phyloP scores from a whole-genome alignment of 2,888 invertebrate species.

The Branchellion lobata region DNA sequence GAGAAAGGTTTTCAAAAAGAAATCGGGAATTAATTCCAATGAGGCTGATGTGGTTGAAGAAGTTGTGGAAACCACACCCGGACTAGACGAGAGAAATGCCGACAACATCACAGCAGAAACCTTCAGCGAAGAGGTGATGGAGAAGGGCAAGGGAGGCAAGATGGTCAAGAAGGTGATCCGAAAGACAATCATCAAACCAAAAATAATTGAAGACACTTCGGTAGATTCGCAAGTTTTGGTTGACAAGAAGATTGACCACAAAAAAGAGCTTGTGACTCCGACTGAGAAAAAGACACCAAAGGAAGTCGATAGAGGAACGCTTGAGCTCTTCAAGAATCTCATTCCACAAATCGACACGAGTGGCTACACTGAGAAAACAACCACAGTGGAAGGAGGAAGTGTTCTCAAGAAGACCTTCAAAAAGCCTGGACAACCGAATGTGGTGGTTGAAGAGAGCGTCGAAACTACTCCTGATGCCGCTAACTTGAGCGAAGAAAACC shows the following conservation, averaged over 20 bases:
- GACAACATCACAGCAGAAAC: constrained; percentile 23
- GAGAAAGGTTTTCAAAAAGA: constrained; percentile 25
- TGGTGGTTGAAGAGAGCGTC: constrained; percentile 10
- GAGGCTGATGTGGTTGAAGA: constrained; percentile 36
- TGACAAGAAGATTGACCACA: not conserved
- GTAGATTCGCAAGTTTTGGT: too few species aligned
- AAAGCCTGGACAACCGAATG: not conserved
- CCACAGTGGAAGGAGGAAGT: not conserved
- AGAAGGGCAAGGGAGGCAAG: constrained; percentile 20
- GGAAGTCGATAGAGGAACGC: not conserved
- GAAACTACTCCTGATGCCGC: not conserved
- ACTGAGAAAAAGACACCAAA: not conserved
- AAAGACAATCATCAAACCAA: constrained; percentile 26
- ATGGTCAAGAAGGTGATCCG: not conserved
- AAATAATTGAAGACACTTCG: not conserved
- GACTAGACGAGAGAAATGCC: constrained; percentile 16
- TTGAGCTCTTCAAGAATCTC: not conserved
- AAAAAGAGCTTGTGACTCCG: not conserved
- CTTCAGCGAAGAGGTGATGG: not conserved
- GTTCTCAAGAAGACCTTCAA: not conserved
- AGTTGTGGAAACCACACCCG: constrained; percentile 9
- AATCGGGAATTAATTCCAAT: not conserved
- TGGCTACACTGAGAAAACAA: not conserved
- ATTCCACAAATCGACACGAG: not conserved
- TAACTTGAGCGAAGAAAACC: not conserved